phyloP scores from a whole-genome alignment of 2,113 vertebrate genomes.

The Salvelinus alpinus region DNA sequence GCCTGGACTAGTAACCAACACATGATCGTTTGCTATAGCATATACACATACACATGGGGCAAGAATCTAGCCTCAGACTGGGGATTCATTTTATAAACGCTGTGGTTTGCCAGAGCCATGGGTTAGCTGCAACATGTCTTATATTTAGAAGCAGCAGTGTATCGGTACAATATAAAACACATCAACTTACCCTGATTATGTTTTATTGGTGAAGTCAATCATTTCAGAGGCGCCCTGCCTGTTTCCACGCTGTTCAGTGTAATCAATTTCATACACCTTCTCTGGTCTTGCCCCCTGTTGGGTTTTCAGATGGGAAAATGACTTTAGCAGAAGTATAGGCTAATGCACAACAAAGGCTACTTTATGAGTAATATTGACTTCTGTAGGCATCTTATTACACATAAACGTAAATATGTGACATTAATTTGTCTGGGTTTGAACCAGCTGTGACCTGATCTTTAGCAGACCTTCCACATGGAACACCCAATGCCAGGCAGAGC shows the following conservation, averaged over 20 bases:
- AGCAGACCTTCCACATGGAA: conserved; percentile 11
- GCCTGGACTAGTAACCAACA: too few relatives aligned
- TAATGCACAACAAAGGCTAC: conserved; percentile 1
- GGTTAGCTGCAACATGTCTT: conserved; percentile 37
- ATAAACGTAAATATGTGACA: conserved; percentile 23
- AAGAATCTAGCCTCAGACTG: neutral
- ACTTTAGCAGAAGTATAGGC: conserved; percentile 12
- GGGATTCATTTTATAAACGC: conserved; percentile 54
- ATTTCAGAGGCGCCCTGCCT: neutral
- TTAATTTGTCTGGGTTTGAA: conserved; percentile 14
- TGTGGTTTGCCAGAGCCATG: conserved; percentile 36
- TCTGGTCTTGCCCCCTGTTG: conserved; percentile 30
- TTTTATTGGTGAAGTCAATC: conserved; percentile 33
- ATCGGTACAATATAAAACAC: conserved; percentile 32
- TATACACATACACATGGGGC: neutral
- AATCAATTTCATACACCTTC: conserved; percentile 52
- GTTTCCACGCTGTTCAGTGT: conserved; percentile 30
- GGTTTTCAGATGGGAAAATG: conserved; percentile 16
- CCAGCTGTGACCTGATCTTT: conserved; percentile 9
- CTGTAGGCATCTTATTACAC: conserved; percentile 11
- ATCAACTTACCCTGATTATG: conserved; percentile 28
- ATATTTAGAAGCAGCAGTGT: conserved; percentile 39
- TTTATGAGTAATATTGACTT: conserved; percentile 13
- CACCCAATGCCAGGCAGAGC: neutral
- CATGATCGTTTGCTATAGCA: too few relatives aligned